Percentiles rank a stretch among this genome's conserved stretches.
Conservation (phyloP, 2,888 invertebrate genomes). For the Dinocampus coccinellae region DNA sequence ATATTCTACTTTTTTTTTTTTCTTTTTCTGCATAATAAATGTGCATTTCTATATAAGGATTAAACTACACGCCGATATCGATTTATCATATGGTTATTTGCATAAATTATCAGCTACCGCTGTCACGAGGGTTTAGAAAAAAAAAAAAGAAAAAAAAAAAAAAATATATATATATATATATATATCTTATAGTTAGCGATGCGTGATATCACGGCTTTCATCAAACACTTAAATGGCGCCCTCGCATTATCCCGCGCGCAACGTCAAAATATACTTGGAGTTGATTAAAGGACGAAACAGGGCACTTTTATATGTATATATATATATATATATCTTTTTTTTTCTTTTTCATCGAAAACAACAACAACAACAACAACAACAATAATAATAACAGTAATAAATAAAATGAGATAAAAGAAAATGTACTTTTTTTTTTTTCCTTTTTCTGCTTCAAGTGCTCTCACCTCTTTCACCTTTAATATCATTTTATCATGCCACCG, state of each 20-base stretch:
- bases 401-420: too few relatives aligned
- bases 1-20: too few relatives aligned
- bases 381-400: too few relatives aligned
- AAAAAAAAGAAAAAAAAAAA: too few relatives aligned
- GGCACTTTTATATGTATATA: conserved; percentile 34
- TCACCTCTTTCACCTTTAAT: neutral
- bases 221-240: conserved; percentile 20
- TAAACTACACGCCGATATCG: conserved; percentile 21
- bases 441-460: neutral
- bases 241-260: conserved; percentile 3
- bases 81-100: conserved; percentile 25
- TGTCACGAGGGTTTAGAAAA: conserved; percentile 14
- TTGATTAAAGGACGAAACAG: conserved; percentile 32
- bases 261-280: conserved; percentile 28
- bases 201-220: conserved; percentile 29
- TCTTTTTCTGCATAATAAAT: neutral
- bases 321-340: too few relatives aligned
- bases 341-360: too few relatives aligned
- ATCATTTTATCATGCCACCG: neutral
- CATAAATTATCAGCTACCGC: conserved; percentile 24
- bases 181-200: conserved; percentile 29
- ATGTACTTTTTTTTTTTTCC: neutral
- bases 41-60: conserved; percentile 1
- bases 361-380: too few relatives aligned
- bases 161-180: neutral